A percentile compares a stretch with the other conserved stretches of the same genome.
phyloP scores from a whole-genome alignment of 2,888 invertebrate genomes.

The Danaus chrysippus region DNA sequence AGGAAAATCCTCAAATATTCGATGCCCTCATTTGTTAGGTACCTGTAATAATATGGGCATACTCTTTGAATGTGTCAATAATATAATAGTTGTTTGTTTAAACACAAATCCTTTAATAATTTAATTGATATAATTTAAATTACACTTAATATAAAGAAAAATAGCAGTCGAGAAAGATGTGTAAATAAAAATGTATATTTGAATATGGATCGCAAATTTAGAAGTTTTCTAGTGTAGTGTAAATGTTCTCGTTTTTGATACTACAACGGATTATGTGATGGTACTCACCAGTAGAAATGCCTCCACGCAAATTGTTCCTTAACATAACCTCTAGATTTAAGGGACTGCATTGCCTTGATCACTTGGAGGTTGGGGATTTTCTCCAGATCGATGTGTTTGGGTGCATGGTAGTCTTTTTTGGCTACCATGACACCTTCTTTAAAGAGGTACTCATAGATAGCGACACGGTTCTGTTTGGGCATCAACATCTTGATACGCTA shows the following conservation, averaged over 20 bases:
- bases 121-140: too few relatives aligned
- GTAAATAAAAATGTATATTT: too few relatives aligned
- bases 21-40: constrained; percentile 98
- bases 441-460: constrained; percentile 98
- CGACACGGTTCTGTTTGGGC: constrained; percentile 98
- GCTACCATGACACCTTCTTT: constrained; percentile 99
- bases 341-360: constrained; percentile 97
- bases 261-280: too few relatives aligned
- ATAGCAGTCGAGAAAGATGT: too few relatives aligned
- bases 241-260: too few relatives aligned
- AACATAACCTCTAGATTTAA: constrained; percentile 98
- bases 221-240: too few relatives aligned
- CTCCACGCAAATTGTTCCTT: constrained; percentile 99
- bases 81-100: too few relatives aligned
- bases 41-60: constrained; percentile 68
- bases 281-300: constrained; percentile 95
- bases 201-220: too few relatives aligned
- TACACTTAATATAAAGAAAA: too few relatives aligned
- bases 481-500: constrained; percentile 95
- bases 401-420: constrained; percentile 98
- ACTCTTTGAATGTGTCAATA: too few relatives aligned
- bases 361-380: constrained; percentile 98
- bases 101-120: too few relatives aligned
- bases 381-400: constrained; percentile 98
- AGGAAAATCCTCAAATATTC: constrained; percentile 96